phyloP scores from a whole-genome alignment of 2,113 vertebrate species.

The Apodemus speciosus region DNA sequence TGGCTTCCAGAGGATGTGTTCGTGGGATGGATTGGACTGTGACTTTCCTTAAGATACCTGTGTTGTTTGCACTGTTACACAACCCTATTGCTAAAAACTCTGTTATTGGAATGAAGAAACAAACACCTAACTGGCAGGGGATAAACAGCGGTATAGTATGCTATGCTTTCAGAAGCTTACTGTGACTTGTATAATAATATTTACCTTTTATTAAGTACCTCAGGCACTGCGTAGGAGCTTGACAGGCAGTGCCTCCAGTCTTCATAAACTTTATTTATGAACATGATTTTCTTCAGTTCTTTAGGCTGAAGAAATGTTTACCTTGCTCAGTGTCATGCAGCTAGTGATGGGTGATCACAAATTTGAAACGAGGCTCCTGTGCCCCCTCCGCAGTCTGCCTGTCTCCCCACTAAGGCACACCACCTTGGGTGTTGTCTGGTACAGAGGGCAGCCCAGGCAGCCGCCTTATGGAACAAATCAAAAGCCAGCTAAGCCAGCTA shows the following conservation, averaged over 20 bases:
- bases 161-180: not conserved
- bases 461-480: not conserved
- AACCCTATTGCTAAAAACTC: not conserved
- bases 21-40: not conserved
- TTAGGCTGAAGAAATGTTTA: not conserved
- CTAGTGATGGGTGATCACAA: not conserved
- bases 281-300: slow-evolving; percentile 42
- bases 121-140: not conserved
- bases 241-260: not conserved
- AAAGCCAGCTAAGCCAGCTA: not conserved
- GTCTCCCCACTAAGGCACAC: not conserved
- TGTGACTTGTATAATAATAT: not conserved
- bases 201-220: slow-evolving; percentile 7
- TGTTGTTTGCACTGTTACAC: not conserved
- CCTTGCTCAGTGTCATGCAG: not conserved
- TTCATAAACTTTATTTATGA: slow-evolving; percentile 28
- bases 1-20: not conserved
- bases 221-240: not conserved
- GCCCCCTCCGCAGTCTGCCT: not conserved
- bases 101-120: slow-evolving; percentile 19
- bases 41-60: not conserved
- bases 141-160: not conserved
- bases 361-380: not conserved
- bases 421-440: not conserved
- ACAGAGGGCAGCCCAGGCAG: not conserved